Conservation (phyloP, 2,113 vertebrate species). For the Ammodytes dubius region DNA sequence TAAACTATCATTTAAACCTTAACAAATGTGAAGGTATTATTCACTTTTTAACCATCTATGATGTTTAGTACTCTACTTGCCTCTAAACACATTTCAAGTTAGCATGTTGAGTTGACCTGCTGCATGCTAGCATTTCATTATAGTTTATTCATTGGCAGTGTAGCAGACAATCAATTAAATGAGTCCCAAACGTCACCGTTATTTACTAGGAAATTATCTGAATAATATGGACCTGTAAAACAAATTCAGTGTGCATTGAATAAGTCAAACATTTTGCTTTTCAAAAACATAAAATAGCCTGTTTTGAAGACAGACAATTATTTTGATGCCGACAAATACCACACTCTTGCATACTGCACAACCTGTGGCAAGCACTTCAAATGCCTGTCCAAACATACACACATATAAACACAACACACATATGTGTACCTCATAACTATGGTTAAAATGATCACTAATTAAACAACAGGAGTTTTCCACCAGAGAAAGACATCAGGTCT, state of each 20-base stretch:
- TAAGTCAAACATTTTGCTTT: too few species aligned
- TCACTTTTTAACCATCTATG: not conserved
- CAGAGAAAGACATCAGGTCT: not conserved
- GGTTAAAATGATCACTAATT: slow-evolving; percentile 18
- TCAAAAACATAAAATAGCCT: too few species aligned
- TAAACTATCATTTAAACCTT: not conserved
- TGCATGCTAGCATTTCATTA: not conserved
- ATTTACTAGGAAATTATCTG: too few species aligned
- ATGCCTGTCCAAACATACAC: slow-evolving; percentile 5
- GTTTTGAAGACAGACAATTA: not conserved
- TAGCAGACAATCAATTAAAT: not conserved
- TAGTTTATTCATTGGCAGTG: not conserved
- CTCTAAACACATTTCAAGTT: not conserved
- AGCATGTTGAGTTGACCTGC: not conserved
- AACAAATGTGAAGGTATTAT: not conserved
- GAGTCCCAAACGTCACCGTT: not conserved
- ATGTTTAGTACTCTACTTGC: not conserved
- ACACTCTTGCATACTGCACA: not conserved
- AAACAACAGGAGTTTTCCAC: not conserved
- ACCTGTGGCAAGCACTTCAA: slow-evolving; percentile 5
- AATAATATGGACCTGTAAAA: not conserved
- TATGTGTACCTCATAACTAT: not conserved
- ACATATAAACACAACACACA: not conserved
- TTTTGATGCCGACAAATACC: not conserved
- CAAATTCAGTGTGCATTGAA: not conserved